These are phyloP conservation scores for Cyclophora punctaria DNA, from an alignment of 2,888 invertebrate genomes.

Conservation along the genomic window DNA sequence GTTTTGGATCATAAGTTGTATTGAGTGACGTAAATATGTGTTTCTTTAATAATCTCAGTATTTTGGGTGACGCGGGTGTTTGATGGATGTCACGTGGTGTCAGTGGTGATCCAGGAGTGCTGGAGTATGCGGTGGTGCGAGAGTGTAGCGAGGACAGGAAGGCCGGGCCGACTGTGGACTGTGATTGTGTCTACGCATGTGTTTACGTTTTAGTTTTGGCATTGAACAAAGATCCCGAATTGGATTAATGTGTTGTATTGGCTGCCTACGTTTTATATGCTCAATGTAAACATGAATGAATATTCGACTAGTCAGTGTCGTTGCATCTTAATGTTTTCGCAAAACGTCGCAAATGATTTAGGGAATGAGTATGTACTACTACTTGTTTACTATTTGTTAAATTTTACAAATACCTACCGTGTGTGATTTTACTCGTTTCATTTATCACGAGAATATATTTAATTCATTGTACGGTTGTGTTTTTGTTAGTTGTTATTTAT, in stretches of 20 bases:
- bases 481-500: slow-evolving; percentile 3
- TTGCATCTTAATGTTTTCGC: slow-evolving; percentile 16
- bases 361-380: slow-evolving; percentile 5
- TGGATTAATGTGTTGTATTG: slow-evolving; percentile 51
- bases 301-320: slow-evolving; percentile 22
- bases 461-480: neutral
- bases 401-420: neutral
- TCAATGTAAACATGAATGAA: slow-evolving; percentile 46
- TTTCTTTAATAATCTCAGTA: slow-evolving; percentile 24
- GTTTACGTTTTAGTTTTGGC: slow-evolving; percentile 67
- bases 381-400: slow-evolving; percentile 13
- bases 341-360: slow-evolving; percentile 13
- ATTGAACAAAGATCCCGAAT: slow-evolving; percentile 59
- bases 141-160: slow-evolving; percentile 33
- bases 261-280: slow-evolving; percentile 44
- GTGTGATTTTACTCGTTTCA: neutral
- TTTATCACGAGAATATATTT: neutral
- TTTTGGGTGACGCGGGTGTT: slow-evolving; percentile 36
- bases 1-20: slow-evolving; percentile 28
- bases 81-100: slow-evolving; percentile 28
- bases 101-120: slow-evolving; percentile 34
- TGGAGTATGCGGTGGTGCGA: slow-evolving; percentile 26
- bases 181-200: slow-evolving; percentile 49
- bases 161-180: slow-evolving; percentile 30
- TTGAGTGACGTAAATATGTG: slow-evolving; percentile 31